Evolutionary conservation across 1,140 invertebrate species (phyloP).

Genomic region (Copidosoma floridanum): DNA sequence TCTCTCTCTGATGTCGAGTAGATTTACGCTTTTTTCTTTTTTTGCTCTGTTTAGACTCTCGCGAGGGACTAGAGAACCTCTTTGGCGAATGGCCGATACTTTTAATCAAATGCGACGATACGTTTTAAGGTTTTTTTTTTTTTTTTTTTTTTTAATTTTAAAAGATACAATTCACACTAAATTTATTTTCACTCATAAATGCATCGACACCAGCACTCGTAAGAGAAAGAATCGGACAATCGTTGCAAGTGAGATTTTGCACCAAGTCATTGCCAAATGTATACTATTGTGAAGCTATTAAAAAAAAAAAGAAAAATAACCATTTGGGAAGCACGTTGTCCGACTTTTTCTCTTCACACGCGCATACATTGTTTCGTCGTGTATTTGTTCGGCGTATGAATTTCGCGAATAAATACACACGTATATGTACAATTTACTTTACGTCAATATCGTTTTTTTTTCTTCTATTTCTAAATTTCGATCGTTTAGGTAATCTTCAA

Average conservation of each 20-base stretch:
- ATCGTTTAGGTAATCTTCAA: neutral
- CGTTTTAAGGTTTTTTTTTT: neutral
- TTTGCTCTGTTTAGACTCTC: slow-evolving; percentile 4
- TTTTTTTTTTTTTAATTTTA: too few species aligned
- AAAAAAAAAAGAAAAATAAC: too few species aligned
- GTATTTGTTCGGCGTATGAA: neutral
- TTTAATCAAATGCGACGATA: slow-evolving; percentile 12
- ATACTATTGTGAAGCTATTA: too few species aligned
- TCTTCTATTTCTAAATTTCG: slow-evolving; percentile 13
- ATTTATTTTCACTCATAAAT: too few species aligned
- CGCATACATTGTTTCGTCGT: too few species aligned
- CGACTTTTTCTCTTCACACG: too few species aligned
- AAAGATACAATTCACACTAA: too few species aligned
- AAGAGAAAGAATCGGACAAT: too few species aligned
- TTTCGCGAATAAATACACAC: slow-evolving; percentile 8
- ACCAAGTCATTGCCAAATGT: too few species aligned
- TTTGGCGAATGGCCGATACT: slow-evolving; percentile 48
- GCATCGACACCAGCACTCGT: too few species aligned
- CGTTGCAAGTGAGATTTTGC: too few species aligned
- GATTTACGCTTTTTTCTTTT: slow-evolving; percentile 30
- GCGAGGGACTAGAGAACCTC: slow-evolving; percentile 53
- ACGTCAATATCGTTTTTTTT: slow-evolving; percentile 5
- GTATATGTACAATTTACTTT: slow-evolving; percentile 24
- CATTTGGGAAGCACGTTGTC: too few species aligned
- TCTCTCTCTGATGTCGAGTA: neutral